Conservation (phyloP, 2,113 vertebrate genomes). For the Passer montanus region DNA sequence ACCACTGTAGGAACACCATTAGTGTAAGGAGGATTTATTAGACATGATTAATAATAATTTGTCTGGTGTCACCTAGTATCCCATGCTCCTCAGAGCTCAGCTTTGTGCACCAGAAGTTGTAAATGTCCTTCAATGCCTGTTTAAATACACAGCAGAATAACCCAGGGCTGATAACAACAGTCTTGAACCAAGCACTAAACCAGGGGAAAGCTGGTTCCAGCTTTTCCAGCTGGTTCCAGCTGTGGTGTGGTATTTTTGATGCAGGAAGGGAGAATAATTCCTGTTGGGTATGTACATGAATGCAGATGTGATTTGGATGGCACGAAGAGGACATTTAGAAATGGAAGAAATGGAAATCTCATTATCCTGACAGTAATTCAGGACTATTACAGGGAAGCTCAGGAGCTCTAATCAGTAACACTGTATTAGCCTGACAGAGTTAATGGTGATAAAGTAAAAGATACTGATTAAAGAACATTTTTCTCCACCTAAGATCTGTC, state of each 20-base stretch:
- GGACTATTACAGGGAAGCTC: neutral
- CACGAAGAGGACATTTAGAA: neutral
- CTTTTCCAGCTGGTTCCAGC: neutral
- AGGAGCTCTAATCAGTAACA: slow-evolving; percentile 13
- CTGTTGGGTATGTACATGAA: neutral
- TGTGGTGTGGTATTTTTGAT: neutral
- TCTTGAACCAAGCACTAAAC: neutral
- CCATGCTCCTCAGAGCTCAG: neutral
- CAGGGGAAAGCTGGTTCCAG: neutral
- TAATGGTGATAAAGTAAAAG: slow-evolving; percentile 17
- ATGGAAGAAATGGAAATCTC: slow-evolving; percentile 26
- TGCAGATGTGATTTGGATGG: neutral
- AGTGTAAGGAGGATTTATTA: neutral
- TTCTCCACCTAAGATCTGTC: neutral
- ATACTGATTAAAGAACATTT: neutral
- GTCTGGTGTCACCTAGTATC: neutral
- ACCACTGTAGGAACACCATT: neutral
- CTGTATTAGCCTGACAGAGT: neutral
- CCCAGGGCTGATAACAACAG: neutral
- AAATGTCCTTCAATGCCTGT: rapidly evolving
- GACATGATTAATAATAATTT: neutral
- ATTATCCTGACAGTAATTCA: slow-evolving; percentile 4
- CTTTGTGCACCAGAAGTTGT: neutral
- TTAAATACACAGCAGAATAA: neutral
- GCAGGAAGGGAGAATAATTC: neutral